Evolutionary conservation across 37 sponge, comb jelly and placozoan species (phyloP), one percentile per base, ranked within the genome.

Genomic region (Tethya wilhelma): DNA sequence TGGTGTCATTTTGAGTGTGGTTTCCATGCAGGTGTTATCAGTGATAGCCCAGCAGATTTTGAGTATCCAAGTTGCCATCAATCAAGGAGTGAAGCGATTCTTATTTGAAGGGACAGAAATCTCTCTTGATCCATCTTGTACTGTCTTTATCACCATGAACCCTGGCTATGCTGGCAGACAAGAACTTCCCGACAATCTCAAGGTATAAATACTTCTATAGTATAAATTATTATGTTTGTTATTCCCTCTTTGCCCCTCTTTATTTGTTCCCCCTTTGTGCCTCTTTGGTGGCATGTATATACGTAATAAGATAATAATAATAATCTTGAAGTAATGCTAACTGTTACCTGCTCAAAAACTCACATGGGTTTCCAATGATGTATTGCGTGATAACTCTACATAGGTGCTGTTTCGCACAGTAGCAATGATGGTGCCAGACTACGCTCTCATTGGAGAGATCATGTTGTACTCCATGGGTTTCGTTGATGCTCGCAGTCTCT

Each of bases 341-440:
- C 7, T 60, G 26, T 60, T n/a, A 20, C 25, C 17, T 60, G 17
- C 62, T 20, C 7, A 29, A 60, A 22, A n/a, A 29, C 17, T 9
- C 25, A 22, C 26, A 60, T n/a, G 62, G 25, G 14, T 60, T 60
- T 6, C 62, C 62, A 9, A 6, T 60, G 25, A 6, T n/a, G 7
- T 7, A n/a, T 26, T 67, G 9, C 39, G 9, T 29, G 39, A 29
- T 67, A 6, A 17, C 30, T 34, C 56, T 62, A 22, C 36, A 0
- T 44, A 93, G 94, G 95, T 94, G 29, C 84, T 94, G 64, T 94
- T 94, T 71, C 88, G 98, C 20, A 97, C 95, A 39, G 98, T 97
- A 41, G 98, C 98, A 49, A 97, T 97, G 98, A 97, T 97, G 98
- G 98, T 97, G 0, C 98, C 98, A 36, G 95, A 97, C 79, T 97